Percentiles rank a stretch among this genome's conserved stretches.
Conservation (phyloP, 1,140 invertebrate genomes). For the Aphis craccivora region DNA sequence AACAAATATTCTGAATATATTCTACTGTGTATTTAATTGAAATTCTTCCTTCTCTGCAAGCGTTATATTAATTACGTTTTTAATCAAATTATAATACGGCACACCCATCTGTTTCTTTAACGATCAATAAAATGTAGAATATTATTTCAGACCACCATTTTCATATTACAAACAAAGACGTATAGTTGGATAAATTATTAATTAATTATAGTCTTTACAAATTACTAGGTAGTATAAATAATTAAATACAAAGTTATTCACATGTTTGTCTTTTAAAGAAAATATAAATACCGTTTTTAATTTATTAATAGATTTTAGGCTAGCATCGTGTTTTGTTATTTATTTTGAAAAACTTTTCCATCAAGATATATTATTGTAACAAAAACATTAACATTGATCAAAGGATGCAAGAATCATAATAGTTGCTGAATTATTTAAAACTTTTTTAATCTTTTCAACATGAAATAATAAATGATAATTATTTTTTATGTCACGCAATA, state of each 20-base stretch:
- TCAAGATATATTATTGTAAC: slow-evolving; percentile 15
- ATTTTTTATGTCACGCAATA: slow-evolving; percentile 38
- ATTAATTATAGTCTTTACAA: slow-evolving; percentile 27
- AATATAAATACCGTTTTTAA: background rate
- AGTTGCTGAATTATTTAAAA: slow-evolving; percentile 32
- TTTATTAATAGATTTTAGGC: background rate
- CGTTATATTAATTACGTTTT: slow-evolving; percentile 33
- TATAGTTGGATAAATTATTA: background rate
- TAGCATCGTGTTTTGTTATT: slow-evolving; percentile 1
- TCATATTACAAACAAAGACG: slow-evolving; percentile 16
- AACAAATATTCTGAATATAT: slow-evolving; percentile 14
- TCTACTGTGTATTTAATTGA: slow-evolving; percentile 37
- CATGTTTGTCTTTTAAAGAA: background rate
- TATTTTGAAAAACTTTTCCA: slow-evolving; percentile 7
- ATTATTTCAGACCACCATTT: slow-evolving; percentile 36
- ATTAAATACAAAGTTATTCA: background rate
- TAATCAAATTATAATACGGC: slow-evolving; percentile 46
- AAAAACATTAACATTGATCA: slow-evolving; percentile 7
- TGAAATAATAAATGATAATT: slow-evolving; percentile 49
- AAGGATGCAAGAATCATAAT: slow-evolving; percentile 23
- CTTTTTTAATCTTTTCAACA: slow-evolving; percentile 51
- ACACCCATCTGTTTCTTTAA: slow-evolving; percentile 27
- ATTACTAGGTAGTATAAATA: slow-evolving; percentile 7
- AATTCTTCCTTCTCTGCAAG: slow-evolving; percentile 14
- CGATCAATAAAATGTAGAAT: slow-evolving; percentile 26